Conservation (phyloP, 1,140 invertebrate genomes). For the Muscidifurax raptorellus region DNA sequence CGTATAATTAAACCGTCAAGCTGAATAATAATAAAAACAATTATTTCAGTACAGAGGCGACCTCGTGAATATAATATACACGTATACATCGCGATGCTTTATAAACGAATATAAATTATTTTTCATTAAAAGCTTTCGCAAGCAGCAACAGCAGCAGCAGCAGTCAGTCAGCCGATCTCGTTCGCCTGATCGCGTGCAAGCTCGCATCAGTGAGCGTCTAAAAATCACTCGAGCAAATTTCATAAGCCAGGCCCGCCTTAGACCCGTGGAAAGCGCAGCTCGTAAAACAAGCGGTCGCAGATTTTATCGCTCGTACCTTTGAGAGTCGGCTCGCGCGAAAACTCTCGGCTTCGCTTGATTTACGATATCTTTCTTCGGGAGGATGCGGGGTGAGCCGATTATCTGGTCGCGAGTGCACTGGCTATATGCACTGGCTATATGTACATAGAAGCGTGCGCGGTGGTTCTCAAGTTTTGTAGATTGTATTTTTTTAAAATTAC, state of each 20-base stretch:
- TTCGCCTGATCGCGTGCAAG: background rate
- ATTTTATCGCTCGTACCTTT: constrained; percentile 23
- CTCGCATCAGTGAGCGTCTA: background rate
- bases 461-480: background rate
- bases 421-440: no score
- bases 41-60: no score
- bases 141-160: no score
- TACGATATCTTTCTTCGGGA: constrained; percentile 16
- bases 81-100: no score
- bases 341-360: background rate
- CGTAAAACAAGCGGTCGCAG: constrained; percentile 7
- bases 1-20: background rate
- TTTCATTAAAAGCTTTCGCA: no score
- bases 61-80: no score
- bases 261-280: background rate
- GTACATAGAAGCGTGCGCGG: background rate
- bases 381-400: constrained; percentile 22
- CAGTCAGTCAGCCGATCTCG: no score
- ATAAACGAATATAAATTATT: no score
- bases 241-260: background rate
- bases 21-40: background rate
- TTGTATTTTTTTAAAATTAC: background rate
- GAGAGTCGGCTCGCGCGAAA: constrained; percentile 4
- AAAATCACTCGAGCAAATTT: constrained; percentile 14
- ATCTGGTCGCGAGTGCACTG: background rate